A percentile compares a stretch with the other conserved stretches of the same genome.
These are phyloP conservation scores for Amphipyra berbera DNA, from an alignment of 2,888 invertebrate genomes.

Conservation along the genomic window DNA sequence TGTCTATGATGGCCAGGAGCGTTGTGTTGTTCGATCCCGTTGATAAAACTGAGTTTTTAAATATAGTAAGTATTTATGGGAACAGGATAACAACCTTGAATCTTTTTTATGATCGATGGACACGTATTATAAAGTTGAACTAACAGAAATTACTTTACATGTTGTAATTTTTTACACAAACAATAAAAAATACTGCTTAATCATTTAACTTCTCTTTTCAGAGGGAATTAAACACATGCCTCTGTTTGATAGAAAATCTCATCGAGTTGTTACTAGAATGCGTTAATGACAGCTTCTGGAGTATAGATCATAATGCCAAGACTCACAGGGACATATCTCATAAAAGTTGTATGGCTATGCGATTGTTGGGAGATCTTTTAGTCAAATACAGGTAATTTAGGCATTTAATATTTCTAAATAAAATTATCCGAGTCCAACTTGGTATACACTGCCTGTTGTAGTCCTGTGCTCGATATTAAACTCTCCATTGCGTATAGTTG, in stretches of 20 bases:
- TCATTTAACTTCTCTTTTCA: constrained; percentile 67
- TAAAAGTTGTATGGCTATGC: constrained; percentile 88
- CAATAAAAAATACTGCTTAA: too few species aligned
- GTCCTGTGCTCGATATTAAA: too few species aligned
- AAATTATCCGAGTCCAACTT: too few species aligned
- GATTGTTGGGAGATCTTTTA: constrained; percentile 90
- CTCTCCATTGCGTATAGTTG: too few species aligned
- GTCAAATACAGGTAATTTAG: constrained; percentile 85
- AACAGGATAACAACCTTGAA: neutral
- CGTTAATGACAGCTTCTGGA: constrained; percentile 89
- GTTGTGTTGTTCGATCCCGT: constrained; percentile 64
- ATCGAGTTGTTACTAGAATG: constrained; percentile 87
- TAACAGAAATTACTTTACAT: too few species aligned
- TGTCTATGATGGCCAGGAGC: constrained; percentile 77
- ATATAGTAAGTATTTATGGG: constrained; percentile 69
- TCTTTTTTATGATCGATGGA: too few species aligned
- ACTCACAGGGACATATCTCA: constrained; percentile 85
- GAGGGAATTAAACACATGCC: constrained; percentile 85
- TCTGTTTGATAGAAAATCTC: constrained; percentile 84
- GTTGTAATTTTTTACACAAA: too few species aligned
- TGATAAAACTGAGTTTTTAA: constrained; percentile 67
- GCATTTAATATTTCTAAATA: too few species aligned
- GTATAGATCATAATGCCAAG: constrained; percentile 78
- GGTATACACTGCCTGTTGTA: too few species aligned
- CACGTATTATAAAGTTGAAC: too few species aligned